Evolutionary conservation across 2,888 invertebrate genomes (phyloP), one percentile per base, ranked within the genome.

Genomic region (Mesopsocus fuscifrons): DNA sequence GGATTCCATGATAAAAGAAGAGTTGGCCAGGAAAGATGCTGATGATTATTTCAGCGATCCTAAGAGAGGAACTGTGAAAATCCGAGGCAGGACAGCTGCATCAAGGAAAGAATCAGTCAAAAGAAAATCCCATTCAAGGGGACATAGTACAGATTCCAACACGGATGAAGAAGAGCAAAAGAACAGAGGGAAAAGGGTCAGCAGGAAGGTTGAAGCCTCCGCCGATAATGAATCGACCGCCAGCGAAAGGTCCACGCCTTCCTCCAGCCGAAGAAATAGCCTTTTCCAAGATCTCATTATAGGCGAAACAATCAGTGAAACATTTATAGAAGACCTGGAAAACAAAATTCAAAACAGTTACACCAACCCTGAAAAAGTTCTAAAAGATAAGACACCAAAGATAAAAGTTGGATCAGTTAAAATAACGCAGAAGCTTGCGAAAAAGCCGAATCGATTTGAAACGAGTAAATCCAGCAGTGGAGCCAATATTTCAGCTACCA

Each of bases 1-100:
- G 44, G 69, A 69, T 52, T 64, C 66, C 20, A 56, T 69, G 51
- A 66, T 70, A 44, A 61, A 65, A 51, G 60, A 62, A 52, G 68
- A 69, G 57, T 59, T 71, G 34, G 67, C 68, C 51, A 66, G 62
- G 47, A 63, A 66, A 58, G 54, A 66, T 46, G 64, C 66, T 34
- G 40, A 44, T 21, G 45, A 50, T 9, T 45, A 50, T 17, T 21
- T 41, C 21, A 20, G 35, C 22, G 18, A 30, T 49, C 47, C 45
- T 44, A 52, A 49, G 31, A 44, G 46, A 42, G 48, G 51, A 42
- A 47, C 41, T 47, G 51, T 43, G 48, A 20, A 52, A 53, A 30
- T 38, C 47, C 30, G 44, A 16, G 6, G 51, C 50, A 42, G 49
- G 51, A 3, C 54, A 53, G 41, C 49, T 52, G 1, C 57, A 56